phyloP scores from a whole-genome alignment of 2,113 vertebrate genomes.

The Lepisosteus oculatus region DNA sequence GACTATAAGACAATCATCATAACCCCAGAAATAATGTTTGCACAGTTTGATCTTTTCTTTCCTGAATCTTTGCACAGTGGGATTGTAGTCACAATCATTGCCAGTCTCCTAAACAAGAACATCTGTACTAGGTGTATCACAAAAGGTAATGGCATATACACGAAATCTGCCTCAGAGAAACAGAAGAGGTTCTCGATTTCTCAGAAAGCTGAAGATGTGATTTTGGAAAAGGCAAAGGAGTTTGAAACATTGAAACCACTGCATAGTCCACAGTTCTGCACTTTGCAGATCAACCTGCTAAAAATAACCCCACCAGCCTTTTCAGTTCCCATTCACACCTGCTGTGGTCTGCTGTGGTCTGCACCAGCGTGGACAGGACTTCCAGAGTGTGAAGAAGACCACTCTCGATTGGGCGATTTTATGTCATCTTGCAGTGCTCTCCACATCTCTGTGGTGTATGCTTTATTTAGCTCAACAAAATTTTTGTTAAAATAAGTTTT shows the following conservation, averaged over 20 bases:
- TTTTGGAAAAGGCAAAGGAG: not conserved
- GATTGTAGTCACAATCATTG: too few species aligned
- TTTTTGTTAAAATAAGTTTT: too few species aligned
- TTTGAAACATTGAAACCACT: not conserved
- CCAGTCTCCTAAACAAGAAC: too few species aligned
- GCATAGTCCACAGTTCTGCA: not conserved
- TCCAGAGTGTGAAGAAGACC: not conserved
- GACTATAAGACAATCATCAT: too few species aligned
- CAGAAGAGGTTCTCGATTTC: not conserved
- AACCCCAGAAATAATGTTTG: too few species aligned
- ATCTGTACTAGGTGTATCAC: too few species aligned
- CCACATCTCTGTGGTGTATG: too few species aligned
- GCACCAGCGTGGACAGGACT: not conserved
- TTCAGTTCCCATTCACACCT: constrained; percentile 3
- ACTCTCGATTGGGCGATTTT: not conserved
- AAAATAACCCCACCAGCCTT: not conserved
- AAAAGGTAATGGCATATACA: too few species aligned
- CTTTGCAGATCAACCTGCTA: not conserved
- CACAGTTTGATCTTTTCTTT: too few species aligned
- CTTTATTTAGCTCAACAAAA: too few species aligned
- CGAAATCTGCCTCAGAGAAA: not conserved
- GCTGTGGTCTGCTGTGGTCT: not conserved
- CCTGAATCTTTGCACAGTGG: too few species aligned
- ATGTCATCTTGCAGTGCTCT: not conserved
- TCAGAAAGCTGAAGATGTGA: not conserved